Percentiles rank a stretch among this genome's conserved stretches.
Evolutionary conservation across 2,888 invertebrate species (phyloP).

Genomic region (Cheilosia variabilis): DNA sequence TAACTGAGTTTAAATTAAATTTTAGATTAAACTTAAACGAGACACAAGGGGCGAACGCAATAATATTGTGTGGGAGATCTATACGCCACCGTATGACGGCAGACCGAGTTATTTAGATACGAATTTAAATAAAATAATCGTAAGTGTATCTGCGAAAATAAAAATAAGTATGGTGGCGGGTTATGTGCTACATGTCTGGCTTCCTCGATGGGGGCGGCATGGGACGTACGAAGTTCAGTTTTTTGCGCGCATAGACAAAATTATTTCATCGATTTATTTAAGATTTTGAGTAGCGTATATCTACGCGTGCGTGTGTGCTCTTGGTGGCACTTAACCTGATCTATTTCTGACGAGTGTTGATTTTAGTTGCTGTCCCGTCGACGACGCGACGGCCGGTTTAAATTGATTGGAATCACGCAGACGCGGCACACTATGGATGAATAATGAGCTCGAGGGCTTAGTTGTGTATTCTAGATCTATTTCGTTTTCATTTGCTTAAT

Average conservation of each 20-base stretch:
- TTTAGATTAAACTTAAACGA: slow-evolving; percentile 62
- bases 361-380: slow-evolving; percentile 30
- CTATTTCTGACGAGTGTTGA: slow-evolving; percentile 61
- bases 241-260: slow-evolving; percentile 38
- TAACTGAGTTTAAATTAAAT: slow-evolving; percentile 60
- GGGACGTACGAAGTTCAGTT: slow-evolving; percentile 44
- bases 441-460: slow-evolving; percentile 56
- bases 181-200: not conserved
- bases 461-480: slow-evolving; percentile 31
- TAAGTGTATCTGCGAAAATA: slow-evolving; percentile 2
- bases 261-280: slow-evolving; percentile 48
- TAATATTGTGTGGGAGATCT: slow-evolving; percentile 60
- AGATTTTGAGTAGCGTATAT: not conserved
- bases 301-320: not conserved
- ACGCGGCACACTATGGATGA: slow-evolving; percentile 57
- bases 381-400: slow-evolving; percentile 2
- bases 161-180: not conserved
- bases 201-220: slow-evolving; percentile 19
- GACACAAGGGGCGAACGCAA: slow-evolving; percentile 39
- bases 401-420: slow-evolving; percentile 67
- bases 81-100: slow-evolving; percentile 26
- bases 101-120: slow-evolving; percentile 5
- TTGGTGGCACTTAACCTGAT: slow-evolving; percentile 63
- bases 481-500: slow-evolving; percentile 58
- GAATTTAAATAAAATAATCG: slow-evolving; percentile 40